Evolutionary conservation across 2,797 vertebrate species (phyloP).

Genomic region (Salmo trutta): DNA sequence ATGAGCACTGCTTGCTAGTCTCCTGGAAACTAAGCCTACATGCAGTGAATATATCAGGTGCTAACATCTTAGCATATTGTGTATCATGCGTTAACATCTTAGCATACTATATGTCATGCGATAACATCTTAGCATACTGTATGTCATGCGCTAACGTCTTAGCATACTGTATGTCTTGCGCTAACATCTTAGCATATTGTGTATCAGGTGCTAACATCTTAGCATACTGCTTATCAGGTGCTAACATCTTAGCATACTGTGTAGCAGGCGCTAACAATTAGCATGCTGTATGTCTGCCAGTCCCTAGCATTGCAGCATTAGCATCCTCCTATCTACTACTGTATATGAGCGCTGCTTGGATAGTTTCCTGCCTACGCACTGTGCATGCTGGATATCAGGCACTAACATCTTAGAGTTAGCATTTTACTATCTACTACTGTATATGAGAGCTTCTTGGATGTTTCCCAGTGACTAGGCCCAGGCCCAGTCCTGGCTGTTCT

Average conservation of each 20-base stretch:
- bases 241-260: slow-evolving; percentile 21
- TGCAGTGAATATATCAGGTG: slow-evolving; percentile 42
- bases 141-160: too few relatives aligned
- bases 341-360: not conserved
- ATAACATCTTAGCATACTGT: too few relatives aligned
- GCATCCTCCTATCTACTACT: slow-evolving; percentile 1
- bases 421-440: not conserved
- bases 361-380: slow-evolving; percentile 8
- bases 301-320: slow-evolving; percentile 16
- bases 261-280: not conserved
- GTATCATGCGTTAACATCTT: not conserved
- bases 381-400: not conserved
- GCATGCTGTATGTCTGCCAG: slow-evolving; percentile 23
- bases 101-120: slow-evolving; percentile 4
- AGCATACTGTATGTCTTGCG: too few relatives aligned
- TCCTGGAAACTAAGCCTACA: slow-evolving; percentile 17
- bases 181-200: too few relatives aligned
- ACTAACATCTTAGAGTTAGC: not conserved
- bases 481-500: too few relatives aligned
- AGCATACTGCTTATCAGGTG: slow-evolving; percentile 34
- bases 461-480: too few relatives aligned
- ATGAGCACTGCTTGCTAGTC: not conserved
- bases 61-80: slow-evolving; percentile 25
- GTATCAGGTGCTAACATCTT: too few relatives aligned
- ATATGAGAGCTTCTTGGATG: not conserved